Conservation (phyloP, 2,797 vertebrate genomes). For the Coregonus sp. region DNA sequence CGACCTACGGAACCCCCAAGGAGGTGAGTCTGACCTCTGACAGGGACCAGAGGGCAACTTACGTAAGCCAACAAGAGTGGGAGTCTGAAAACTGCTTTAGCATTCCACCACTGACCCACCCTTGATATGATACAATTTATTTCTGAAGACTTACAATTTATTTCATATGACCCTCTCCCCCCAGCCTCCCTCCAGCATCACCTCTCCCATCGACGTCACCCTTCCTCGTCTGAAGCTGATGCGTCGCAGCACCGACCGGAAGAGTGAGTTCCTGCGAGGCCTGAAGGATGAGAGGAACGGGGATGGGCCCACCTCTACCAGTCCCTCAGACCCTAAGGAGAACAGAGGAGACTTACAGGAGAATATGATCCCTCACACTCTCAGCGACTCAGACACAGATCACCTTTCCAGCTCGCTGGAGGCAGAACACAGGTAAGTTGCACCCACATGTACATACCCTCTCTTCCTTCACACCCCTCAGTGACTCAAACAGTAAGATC, state of each 20-base stretch:
- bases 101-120: no score
- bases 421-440: constrained; percentile 84
- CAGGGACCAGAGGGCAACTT: not conserved
- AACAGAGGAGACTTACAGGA: constrained; percentile 79
- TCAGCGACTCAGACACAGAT: constrained; percentile 76
- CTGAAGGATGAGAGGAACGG: constrained; percentile 85
- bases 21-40: constrained; percentile 74
- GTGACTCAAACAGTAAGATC: no score
- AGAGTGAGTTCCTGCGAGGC: constrained; percentile 86
- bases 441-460: not conserved
- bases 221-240: constrained; percentile 84
- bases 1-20: constrained; percentile 80
- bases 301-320: constrained; percentile 79
- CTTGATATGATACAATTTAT: no score
- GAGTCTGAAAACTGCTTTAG: no score
- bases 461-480: not conserved
- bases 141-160: not conserved
- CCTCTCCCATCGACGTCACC: constrained; percentile 85
- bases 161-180: not conserved
- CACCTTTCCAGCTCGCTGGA: constrained; percentile 87
- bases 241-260: constrained; percentile 83
- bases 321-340: constrained; percentile 81
- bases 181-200: constrained; percentile 84
- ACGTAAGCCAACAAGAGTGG: no score
- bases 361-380: constrained; percentile 81